Percentiles rank a stretch among this genome's conserved stretches.
These are phyloP conservation scores for Orchesella cincta DNA, from an alignment of 1,140 invertebrate species.

Conservation along the genomic window DNA sequence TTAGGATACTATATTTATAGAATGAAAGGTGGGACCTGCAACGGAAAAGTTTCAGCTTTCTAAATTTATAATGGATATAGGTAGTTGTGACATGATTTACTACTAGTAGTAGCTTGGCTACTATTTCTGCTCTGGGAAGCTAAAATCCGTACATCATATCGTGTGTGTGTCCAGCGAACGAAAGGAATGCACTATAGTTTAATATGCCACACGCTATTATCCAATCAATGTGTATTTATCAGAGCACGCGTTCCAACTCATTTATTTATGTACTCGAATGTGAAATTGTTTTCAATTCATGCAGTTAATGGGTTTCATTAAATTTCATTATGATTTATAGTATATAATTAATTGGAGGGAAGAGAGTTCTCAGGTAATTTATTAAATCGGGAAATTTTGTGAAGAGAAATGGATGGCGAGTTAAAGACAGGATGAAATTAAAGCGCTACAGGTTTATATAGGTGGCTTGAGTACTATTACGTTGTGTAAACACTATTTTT, in stretches of 20 bases:
- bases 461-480: too few relatives aligned
- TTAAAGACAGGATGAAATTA: too few relatives aligned
- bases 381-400: too few relatives aligned
- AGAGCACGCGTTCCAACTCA: background rate
- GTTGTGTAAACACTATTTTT: too few relatives aligned
- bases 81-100: constrained; percentile 12
- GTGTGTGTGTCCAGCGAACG: background rate
- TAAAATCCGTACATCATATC: background rate
- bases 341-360: constrained; percentile 15
- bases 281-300: background rate
- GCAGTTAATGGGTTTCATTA: background rate
- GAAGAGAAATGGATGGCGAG: too few relatives aligned
- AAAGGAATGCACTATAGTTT: background rate
- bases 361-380: too few relatives aligned
- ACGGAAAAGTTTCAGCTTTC: too few relatives aligned
- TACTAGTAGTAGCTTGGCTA: background rate
- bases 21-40: too few relatives aligned
- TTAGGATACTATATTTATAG: too few relatives aligned
- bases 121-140: too few relatives aligned
- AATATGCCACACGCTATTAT: constrained; percentile 11
- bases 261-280: background rate
- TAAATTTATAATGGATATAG: constrained; percentile 8
- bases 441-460: too few relatives aligned
- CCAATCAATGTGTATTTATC: constrained; percentile 25
- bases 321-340: constrained; percentile 24